Percentiles rank a stretch among this genome's conserved stretches.
phyloP scores from a whole-genome alignment of 2,113 vertebrate genomes.

The Rhipidura dahli region DNA sequence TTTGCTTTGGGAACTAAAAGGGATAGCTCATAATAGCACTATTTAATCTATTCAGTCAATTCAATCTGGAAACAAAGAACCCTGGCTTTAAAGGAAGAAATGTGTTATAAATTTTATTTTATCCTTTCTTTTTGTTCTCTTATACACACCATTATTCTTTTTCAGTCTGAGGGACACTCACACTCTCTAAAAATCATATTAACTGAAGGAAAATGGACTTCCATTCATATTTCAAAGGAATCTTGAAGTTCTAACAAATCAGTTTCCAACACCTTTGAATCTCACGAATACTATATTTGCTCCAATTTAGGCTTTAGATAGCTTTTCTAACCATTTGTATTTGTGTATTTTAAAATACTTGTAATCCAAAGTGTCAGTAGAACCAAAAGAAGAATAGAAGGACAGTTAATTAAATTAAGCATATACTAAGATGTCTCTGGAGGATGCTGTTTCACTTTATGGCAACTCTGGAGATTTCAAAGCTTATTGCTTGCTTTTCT shows the following conservation, averaged over 20 bases:
- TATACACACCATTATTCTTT: background rate
- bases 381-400: background rate
- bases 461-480: background rate
- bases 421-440: background rate
- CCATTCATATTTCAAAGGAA: background rate
- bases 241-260: background rate
- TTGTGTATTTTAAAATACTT: background rate
- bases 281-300: background rate
- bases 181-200: background rate
- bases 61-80: slow-evolving; percentile 28
- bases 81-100: background rate
- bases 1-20: slow-evolving; percentile 19
- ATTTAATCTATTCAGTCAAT: slow-evolving; percentile 38
- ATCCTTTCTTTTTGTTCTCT: background rate
- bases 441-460: background rate
- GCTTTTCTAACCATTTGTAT: background rate
- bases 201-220: background rate
- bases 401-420: background rate
- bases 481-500: background rate
- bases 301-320: background rate
- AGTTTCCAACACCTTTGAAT: background rate
- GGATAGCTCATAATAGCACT: background rate
- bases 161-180: background rate
- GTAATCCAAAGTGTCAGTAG: background rate
- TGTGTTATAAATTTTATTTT: background rate